Evolutionary conservation across 2,888 invertebrate genomes (phyloP), one percentile per base, ranked within the genome.

Genomic region (Pammene aurita): DNA sequence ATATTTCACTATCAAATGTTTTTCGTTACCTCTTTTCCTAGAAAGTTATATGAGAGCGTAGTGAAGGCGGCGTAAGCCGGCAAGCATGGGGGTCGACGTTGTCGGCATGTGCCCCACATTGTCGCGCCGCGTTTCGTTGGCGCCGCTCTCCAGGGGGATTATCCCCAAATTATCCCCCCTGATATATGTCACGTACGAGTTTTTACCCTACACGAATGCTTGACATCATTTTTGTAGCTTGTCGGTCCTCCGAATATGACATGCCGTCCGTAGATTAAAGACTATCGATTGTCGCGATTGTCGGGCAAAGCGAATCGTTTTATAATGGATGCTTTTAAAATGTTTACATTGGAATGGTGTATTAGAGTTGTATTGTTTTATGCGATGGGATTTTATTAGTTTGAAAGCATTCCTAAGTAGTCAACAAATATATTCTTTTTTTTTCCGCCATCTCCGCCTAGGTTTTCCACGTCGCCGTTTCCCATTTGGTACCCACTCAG

Each of bases 101-200:
- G 80, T 75, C 78, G 76, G 75, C 73, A 75, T 80, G 78, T 84
- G 84, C 75, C 81, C 81, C 80, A 83, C 80, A 84, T 81, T 78
- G 84, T 78, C 80, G 74, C 78, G 82, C 76, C 80, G 75, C 72
- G 60, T 58, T 54, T 42, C 66, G 66, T 57, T 67, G 72, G 72
- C 70, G 68, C 67, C 72, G 67, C 67, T 72, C 69, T 74, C 73
- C 71, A 69, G 78, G 80, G 80, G 80, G 80, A 81, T 81, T 77
- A 81, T 78, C 79, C 78, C 76, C 67, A 74, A 77, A 74, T 75
- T 72, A 75, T 77, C 75, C 78, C 78, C 73, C 62, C 74, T 69
- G 69, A 73, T 72, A 74, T 73, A 73, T 67, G 72, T 71, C 71
- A 72, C 71, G 72, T 73, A 76, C 69, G 73, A 72, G 72, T 72